Percentiles rank a stretch among this genome's conserved stretches.
phyloP scores from a whole-genome alignment of 2,888 invertebrate species.

The Saturnia japonica region DNA sequence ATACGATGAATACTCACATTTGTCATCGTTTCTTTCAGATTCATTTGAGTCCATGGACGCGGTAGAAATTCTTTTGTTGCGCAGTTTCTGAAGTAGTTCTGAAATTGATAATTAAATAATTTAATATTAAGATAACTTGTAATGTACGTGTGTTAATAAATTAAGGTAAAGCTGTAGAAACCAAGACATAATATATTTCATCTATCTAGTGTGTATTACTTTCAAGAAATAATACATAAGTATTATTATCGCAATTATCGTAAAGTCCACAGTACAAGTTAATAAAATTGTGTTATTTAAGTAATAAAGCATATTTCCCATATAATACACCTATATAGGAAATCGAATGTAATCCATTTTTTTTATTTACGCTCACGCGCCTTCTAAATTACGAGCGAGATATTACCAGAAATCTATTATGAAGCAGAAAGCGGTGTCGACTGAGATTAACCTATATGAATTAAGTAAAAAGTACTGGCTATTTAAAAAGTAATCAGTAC shows the following conservation, averaged over 20 bases:
- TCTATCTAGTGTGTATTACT: no score
- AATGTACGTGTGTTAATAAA: not conserved
- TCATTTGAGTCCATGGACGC: slow-evolving; percentile 70
- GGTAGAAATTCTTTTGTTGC: slow-evolving; percentile 72
- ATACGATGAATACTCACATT: slow-evolving; percentile 60
- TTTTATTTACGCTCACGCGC: not conserved
- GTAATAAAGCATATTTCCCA: no score
- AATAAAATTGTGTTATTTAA: not conserved
- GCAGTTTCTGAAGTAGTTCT: slow-evolving; percentile 70
- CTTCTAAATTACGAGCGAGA: not conserved
- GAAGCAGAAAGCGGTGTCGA: no score
- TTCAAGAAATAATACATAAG: not conserved
- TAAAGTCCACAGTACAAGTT: no score
- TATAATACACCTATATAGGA: no score
- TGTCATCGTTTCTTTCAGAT: slow-evolving; percentile 68
- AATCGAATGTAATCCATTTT: no score
- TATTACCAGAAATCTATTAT: no score
- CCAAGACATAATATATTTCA: no score
- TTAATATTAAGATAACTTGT: not conserved
- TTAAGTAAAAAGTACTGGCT: no score
- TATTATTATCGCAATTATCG: no score
- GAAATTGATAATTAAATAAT: slow-evolving; percentile 34
- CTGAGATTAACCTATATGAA: no score
- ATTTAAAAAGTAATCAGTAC: no score
- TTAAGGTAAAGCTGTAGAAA: not conserved